Percentiles rank a stretch among this genome's conserved stretches.
phyloP scores from a whole-genome alignment of 1,140 invertebrate genomes.

The Wiebesia pumilae region DNA sequence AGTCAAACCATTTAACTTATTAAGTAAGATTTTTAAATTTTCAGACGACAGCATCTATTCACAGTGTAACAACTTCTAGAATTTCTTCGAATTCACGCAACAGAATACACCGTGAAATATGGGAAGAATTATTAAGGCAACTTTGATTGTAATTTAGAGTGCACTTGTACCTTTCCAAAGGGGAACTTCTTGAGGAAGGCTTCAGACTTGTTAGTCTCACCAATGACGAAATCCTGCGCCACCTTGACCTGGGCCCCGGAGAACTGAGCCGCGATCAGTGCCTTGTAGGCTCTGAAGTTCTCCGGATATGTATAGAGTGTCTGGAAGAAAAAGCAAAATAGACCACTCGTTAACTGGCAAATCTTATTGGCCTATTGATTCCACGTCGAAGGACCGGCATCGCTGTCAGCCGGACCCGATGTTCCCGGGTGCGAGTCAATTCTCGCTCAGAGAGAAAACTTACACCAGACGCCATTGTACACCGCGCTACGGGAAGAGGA shows the following conservation, averaged over 20 bases:
- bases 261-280: conserved; percentile 95
- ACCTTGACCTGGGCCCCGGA: conserved; percentile 92
- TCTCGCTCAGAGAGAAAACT: conserved; percentile 66
- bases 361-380: not conserved
- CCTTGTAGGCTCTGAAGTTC: conserved; percentile 96
- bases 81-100: not conserved
- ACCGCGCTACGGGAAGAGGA: conserved; percentile 70
- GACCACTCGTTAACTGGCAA: conserved; percentile 1
- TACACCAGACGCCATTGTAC: conserved; percentile 78
- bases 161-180: conserved; percentile 87
- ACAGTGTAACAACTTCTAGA: not conserved
- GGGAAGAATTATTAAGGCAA: not conserved
- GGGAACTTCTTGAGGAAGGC: conserved; percentile 95
- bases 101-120: not conserved
- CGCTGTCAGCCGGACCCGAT: conserved; percentile 59
- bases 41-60: not conserved
- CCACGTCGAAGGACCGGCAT: no score
- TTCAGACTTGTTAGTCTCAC: conserved; percentile 92
- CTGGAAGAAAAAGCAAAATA: conserved; percentile 77
- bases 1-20: not conserved
- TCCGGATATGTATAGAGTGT: conserved; percentile 97
- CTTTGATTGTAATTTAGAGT: not conserved
- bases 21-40: not conserved
- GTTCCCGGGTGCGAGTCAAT: conserved; percentile 67
- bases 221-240: conserved; percentile 90